Evolutionary conservation across 64 coral and sea anemone genomes (phyloP), one percentile per base, ranked within the genome.

Genomic region (Catalaphyllia jardinei): DNA sequence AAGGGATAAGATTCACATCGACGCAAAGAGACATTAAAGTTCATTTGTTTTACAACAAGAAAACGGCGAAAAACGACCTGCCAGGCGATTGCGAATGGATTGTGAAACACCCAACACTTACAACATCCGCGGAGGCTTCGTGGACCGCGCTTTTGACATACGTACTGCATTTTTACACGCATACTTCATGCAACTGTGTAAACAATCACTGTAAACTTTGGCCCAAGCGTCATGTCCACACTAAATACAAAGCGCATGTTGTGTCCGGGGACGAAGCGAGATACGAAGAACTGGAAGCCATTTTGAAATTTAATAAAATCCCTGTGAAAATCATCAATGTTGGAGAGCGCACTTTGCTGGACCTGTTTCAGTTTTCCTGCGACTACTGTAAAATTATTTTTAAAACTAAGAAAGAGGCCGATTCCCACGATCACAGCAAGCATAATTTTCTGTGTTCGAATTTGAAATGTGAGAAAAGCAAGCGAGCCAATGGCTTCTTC

Each of bases 251-350:
- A 20, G 91, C 87, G 3, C 30, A 93, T 72, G 64, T 96, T 4
- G 94, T 96, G 2, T 96, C 91, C 73, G 91, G 94, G 4, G 91
- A 96, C 38, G 94, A 96, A 54, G 75, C 54, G 0, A 77, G 91
- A 28, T 96, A 90, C 62, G 91, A 93, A 49, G 94, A 96, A 81
- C 88, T 96, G 52, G 91, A 85, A 73, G 94, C 94, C 71, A 96
- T 96, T 64, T 90, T 96, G 80, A 96, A 89, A 75, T 92, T 89
- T 64, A 96, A 96, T 62, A 96, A 93, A 86, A 92, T 96, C 51
- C 59, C 95, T 18, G 90, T 96, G 8, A 96, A 93, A 52, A 76
- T 91, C 10, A 82, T 96, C 29, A 73, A 93, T 65, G 88, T 91
- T 74, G 95, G 84, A 14, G 95, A 97, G 27, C 85, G 89, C 18